Base-by-base conservation (phyloP, 2,888 invertebrate species). In the Drosophila kuntzei region DNA sequence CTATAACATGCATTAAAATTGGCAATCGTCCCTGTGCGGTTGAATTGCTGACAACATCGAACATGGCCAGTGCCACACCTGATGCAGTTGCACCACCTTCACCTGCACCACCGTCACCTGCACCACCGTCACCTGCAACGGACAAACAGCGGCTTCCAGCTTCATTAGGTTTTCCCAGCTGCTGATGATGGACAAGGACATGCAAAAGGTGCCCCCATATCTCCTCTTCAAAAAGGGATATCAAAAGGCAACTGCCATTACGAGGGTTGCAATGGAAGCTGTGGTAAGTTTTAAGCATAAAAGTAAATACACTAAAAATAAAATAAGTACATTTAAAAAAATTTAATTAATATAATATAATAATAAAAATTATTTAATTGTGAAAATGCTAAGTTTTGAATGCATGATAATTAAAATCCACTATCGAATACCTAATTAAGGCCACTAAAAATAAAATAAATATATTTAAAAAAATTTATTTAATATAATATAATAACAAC, bases 1-100 rank as follows among this genome's bases (percentile, higher is more conserved):
- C 77, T 72, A 29, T 55, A 63, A 63, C 76, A 61, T 84, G 79
- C 75, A 84, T 84, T 73, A 60, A 82, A 84, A 85, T 84, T 79
- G 88, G 59, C 83, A 84, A 88, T 88, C 73, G 88, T 70, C 75
- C 77, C 37, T 70, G 71, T 87, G 87, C 81, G 82, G 87, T 84
- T 76, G 83, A 82, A 79, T 85, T 70, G 83, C 77, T 76, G 80
- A 82, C 72, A 79, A 71, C 78, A 59, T 65, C 58, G 63, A 72
- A 67, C 80, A 71, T 41, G 70, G 37, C 71, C 68, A 61, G 65
- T 54, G 61, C 47, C 58, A 71, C 60, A 71, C 66, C 61, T 77
- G 73, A 68, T 66, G 62, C 37, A 67, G n/a, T 46, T n/a, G 8
- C 39, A 41, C 7, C 59, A 34, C 9, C 46, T 20, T 3, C 53